A percentile compares a stretch with the other conserved stretches of the same genome.
These are phyloP conservation scores for Alcedo atthis DNA, from an alignment of 2,797 vertebrate species.

Conservation along the genomic window DNA sequence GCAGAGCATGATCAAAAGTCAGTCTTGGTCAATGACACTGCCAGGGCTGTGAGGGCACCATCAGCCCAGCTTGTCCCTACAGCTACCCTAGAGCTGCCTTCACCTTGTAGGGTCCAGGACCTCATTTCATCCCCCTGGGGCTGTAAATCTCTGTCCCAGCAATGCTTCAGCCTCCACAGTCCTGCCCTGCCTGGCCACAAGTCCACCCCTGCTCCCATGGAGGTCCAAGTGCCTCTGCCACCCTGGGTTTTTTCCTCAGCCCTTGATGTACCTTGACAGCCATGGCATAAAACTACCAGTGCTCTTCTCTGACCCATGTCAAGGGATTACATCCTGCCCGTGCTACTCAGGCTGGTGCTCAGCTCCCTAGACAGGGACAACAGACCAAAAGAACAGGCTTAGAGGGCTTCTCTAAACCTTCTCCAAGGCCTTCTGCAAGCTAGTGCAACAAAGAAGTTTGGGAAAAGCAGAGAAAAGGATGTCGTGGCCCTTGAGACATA, in stretches of 20 bases:
- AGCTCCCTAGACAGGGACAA: neutral
- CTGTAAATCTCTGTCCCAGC: neutral
- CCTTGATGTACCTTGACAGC: neutral
- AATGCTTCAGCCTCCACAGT: neutral
- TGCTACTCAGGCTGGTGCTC: neutral
- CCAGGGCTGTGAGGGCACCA: neutral
- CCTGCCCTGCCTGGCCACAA: neutral
- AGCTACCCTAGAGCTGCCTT: accelerated
- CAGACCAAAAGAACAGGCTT: neutral
- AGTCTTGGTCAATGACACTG: neutral
- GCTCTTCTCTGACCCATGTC: neutral
- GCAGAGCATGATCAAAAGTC: neutral
- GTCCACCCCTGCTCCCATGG: too few relatives aligned
- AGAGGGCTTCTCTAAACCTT: neutral
- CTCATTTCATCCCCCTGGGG: neutral
- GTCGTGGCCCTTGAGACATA: neutral
- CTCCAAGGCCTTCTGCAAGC: neutral
- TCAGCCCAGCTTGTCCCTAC: neutral
- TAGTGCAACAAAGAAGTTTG: neutral
- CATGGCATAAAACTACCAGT: neutral
- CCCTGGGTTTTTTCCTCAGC: neutral
- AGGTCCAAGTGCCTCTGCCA: neutral
- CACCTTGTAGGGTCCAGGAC: neutral
- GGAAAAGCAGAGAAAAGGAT: neutral
- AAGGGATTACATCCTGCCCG: neutral